Conservation (phyloP, 2,888 invertebrate species). For the Hirtodrosophila trivittata region DNA sequence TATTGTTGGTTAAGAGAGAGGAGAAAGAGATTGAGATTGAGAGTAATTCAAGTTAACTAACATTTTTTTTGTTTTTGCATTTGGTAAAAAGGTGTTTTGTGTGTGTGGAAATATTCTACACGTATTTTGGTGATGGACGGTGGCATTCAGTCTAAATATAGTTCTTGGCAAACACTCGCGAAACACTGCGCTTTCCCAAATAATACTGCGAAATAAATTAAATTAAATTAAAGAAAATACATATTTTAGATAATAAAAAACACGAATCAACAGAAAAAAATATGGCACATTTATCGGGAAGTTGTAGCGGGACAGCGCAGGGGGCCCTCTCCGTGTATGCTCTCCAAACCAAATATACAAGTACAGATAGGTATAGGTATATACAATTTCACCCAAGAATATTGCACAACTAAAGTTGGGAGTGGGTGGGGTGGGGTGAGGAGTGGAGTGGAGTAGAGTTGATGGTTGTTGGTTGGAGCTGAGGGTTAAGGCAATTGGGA, state of each 20-base stretch:
- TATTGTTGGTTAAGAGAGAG: slow-evolving; percentile 41
- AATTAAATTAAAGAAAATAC: slow-evolving; percentile 67
- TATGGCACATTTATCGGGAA: slow-evolving; percentile 34
- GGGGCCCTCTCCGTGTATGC: slow-evolving; percentile 31
- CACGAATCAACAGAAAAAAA: slow-evolving; percentile 12
- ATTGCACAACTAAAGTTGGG: slow-evolving; percentile 21
- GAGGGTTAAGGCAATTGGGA: slow-evolving; percentile 40
- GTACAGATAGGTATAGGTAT: slow-evolving; percentile 9
- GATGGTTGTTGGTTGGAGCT: slow-evolving; percentile 19
- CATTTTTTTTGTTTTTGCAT: slow-evolving; percentile 39
- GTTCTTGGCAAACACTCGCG: slow-evolving; percentile 79
- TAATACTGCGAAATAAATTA: slow-evolving; percentile 80
- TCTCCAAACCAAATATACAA: slow-evolving; percentile 38
- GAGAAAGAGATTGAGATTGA: too few relatives aligned
- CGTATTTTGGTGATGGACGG: slow-evolving; percentile 52
- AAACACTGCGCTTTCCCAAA: slow-evolving; percentile 81
- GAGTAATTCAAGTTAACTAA: slow-evolving; percentile 63
- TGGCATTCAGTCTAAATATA: slow-evolving; percentile 63
- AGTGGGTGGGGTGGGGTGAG: slow-evolving; percentile 17
- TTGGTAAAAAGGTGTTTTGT: slow-evolving; percentile 36
- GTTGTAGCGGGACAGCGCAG: slow-evolving; percentile 42
- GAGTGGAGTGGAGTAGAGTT: slow-evolving; percentile 24
- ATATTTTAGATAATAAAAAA: slow-evolving; percentile 36
- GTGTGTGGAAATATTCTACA: slow-evolving; percentile 59
- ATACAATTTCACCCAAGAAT: slow-evolving; percentile 30